phyloP scores from a whole-genome alignment of 2,113 vertebrate species.

The Alexandromys fortis region DNA sequence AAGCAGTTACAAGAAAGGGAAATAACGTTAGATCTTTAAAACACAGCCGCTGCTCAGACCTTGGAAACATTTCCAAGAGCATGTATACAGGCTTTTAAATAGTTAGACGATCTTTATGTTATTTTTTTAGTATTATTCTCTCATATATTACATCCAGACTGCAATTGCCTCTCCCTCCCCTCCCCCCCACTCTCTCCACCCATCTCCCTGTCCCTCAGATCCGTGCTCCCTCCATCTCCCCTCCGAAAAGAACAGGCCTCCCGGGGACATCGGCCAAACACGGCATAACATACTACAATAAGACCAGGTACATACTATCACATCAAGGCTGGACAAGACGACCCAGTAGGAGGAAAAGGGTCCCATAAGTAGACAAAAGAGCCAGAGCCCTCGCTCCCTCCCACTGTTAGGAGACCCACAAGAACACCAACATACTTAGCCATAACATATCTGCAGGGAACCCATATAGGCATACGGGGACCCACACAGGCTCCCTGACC shows the following conservation, averaged over 20 bases:
- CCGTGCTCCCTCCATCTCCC: neutral
- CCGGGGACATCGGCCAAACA: neutral
- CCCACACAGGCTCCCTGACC: neutral
- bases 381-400: neutral
- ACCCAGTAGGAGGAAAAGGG: neutral
- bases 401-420: neutral
- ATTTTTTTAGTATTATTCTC: neutral
- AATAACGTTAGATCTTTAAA: conserved; percentile 20
- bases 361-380: neutral
- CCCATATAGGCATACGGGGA: neutral
- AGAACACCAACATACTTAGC: neutral
- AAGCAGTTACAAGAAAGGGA: conserved; percentile 45
- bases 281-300: neutral
- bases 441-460: neutral
- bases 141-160: neutral
- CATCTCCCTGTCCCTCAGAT: neutral
- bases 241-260: neutral
- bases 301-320: neutral
- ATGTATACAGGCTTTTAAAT: neutral
- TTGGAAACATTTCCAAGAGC: conserved; percentile 44
- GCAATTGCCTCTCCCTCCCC: neutral
- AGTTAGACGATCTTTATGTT: neutral
- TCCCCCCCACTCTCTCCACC: neutral
- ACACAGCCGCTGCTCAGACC: neutral
- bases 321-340: neutral